A percentile compares a stretch with the other conserved stretches of the same genome.
Conservation (phyloP, 2,113 vertebrate species). For the Procavia capensis region DNA sequence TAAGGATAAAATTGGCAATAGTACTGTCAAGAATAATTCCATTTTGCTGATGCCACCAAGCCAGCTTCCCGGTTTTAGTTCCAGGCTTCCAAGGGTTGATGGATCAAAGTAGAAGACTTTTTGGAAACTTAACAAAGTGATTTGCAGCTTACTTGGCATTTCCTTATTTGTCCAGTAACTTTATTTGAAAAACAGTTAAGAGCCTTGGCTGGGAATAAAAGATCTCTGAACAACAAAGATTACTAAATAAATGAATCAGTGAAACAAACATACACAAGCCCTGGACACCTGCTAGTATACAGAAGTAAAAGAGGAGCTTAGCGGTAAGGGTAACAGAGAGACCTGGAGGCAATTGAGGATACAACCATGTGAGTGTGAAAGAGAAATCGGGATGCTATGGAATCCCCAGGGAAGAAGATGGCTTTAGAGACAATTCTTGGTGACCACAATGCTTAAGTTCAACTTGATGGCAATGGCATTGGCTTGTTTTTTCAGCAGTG, state of each 20-base stretch:
- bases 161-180: background rate
- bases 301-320: background rate
- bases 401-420: background rate
- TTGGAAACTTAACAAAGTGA: background rate
- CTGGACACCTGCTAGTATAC: background rate
- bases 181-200: constrained; percentile 21
- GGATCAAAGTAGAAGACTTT: background rate
- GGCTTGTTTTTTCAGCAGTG: no score
- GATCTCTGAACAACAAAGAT: constrained; percentile 3
- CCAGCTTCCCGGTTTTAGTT: background rate
- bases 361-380: background rate
- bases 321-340: background rate
- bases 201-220: constrained; percentile 4
- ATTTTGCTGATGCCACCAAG: background rate
- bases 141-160: background rate
- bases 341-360: background rate
- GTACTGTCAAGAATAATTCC: background rate
- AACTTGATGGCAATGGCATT: no score
- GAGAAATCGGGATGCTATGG: background rate
- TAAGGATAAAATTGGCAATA: background rate
- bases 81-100: background rate
- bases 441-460: background rate
- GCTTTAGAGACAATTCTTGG: background rate
- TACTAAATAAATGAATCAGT: constrained; percentile 45
- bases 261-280: background rate